These are phyloP conservation scores for Euura lappo DNA, from an alignment of 1,140 invertebrate genomes.

Conservation along the genomic window DNA sequence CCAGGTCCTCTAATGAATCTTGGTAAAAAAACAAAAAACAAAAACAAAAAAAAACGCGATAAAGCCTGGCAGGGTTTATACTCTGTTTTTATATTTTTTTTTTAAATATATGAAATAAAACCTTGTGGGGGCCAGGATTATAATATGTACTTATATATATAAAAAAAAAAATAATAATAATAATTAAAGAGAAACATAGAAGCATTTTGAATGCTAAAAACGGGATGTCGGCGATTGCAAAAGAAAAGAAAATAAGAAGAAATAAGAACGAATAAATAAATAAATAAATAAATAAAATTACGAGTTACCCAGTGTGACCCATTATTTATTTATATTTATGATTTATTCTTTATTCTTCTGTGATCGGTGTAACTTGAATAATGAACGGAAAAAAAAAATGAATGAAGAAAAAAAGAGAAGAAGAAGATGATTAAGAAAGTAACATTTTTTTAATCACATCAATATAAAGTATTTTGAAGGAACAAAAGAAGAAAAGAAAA, in stretches of 20 bases:
- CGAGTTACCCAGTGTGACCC: constrained; percentile 32
- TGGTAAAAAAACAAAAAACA: constrained; percentile 22
- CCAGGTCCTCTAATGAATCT: constrained; percentile 29
- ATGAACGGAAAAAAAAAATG: not conserved
- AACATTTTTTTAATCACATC: constrained; percentile 30
- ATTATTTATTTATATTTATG: constrained; percentile 14
- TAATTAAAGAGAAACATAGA: too few relatives aligned
- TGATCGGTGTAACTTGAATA: constrained; percentile 35
- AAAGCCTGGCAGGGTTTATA: constrained; percentile 42
- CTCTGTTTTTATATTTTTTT: constrained; percentile 33
- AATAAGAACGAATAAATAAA: constrained; percentile 38
- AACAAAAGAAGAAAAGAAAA: not conserved
- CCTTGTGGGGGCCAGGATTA: constrained; percentile 32
- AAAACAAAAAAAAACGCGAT: constrained; percentile 30
- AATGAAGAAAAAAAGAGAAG: constrained; percentile 3
- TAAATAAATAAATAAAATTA: constrained; percentile 23
- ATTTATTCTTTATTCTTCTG: constrained; percentile 1
- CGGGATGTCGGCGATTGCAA: constrained; percentile 23
- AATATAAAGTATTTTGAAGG: constrained; percentile 35
- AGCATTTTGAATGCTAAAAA: constrained; percentile 3
- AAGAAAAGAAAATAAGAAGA: constrained; percentile 36
- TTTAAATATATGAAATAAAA: constrained; percentile 32
- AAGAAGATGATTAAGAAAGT: not conserved
- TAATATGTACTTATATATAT: constrained; percentile 21
- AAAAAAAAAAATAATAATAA: too few relatives aligned